These are phyloP conservation scores for Trinorchestia longiramus DNA, from an alignment of 1,140 invertebrate species.

Conservation along the genomic window DNA sequence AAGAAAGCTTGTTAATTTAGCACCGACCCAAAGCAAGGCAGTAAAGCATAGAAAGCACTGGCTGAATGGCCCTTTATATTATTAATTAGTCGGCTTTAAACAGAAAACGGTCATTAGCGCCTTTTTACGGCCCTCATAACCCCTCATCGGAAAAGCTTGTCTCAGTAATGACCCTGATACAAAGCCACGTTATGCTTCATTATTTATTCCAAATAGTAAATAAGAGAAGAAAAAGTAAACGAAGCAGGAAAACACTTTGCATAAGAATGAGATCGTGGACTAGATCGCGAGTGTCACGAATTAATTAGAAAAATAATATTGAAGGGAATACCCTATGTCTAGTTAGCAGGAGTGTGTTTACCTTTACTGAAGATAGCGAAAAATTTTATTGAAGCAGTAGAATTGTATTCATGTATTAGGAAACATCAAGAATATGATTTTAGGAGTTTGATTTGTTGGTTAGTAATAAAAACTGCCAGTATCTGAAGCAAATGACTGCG, in stretches of 20 bases:
- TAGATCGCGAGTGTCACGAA: background rate
- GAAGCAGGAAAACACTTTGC: background rate
- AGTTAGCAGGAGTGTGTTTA: background rate
- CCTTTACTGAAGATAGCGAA: background rate
- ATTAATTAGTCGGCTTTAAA: background rate
- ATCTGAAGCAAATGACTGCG: too few relatives aligned
- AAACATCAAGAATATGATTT: too few relatives aligned
- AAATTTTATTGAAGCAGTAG: background rate
- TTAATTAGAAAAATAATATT: background rate
- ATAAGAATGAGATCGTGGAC: background rate
- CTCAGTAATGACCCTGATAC: conserved; percentile 27
- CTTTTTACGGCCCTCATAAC: conserved; percentile 7
- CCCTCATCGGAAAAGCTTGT: background rate
- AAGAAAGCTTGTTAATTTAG: conserved; percentile 2
- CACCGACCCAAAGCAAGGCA: background rate
- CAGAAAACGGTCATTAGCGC: background rate
- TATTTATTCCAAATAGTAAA: background rate
- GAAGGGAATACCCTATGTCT: background rate
- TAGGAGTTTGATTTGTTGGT: too few relatives aligned
- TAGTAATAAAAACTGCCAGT: too few relatives aligned
- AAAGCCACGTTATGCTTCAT: background rate
- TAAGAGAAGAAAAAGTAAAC: background rate
- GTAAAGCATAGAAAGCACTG: background rate
- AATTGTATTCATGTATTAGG: too few relatives aligned
- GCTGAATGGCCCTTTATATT: background rate